These are phyloP conservation scores for Calliphora vomitoria DNA, from an alignment of 2,888 invertebrate genomes.

Conservation along the genomic window DNA sequence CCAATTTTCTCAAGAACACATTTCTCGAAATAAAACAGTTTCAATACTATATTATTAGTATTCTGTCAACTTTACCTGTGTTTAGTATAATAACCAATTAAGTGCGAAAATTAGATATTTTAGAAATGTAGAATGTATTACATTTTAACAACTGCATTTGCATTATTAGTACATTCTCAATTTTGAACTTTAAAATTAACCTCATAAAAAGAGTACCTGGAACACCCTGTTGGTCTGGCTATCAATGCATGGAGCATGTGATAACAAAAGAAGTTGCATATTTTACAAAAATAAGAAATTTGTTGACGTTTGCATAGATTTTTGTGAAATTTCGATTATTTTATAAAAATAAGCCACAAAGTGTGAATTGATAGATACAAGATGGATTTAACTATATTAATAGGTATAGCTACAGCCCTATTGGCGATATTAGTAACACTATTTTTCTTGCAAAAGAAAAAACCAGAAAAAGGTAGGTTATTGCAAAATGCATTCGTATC, in stretches of 20 bases:
- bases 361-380: constrained; percentile 21
- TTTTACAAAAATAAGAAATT: constrained; percentile 61
- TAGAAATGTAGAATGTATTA: no score
- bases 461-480: constrained; percentile 39
- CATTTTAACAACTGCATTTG: no score
- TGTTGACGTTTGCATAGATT: constrained; percentile 80
- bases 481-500: constrained; percentile 19
- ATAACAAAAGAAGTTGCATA: constrained; percentile 24
- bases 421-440: constrained; percentile 83
- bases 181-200: no score
- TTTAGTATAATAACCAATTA: no score
- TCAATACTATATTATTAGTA: no score
- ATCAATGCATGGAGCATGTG: constrained; percentile 11
- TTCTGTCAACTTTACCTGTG: no score
- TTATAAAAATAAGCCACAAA: constrained; percentile 14
- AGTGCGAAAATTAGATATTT: no score
- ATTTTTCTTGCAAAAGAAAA: constrained; percentile 81
- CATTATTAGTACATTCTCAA: no score
- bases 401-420: constrained; percentile 84
- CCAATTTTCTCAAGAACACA: no score
- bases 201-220: not conserved
- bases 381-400: constrained; percentile 76
- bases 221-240: constrained; percentile 22
- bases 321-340: constrained; percentile 62
- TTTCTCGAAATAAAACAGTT: no score